Evolutionary conservation across 2,888 invertebrate genomes (phyloP).

Genomic region (Tenthredo livida): DNA sequence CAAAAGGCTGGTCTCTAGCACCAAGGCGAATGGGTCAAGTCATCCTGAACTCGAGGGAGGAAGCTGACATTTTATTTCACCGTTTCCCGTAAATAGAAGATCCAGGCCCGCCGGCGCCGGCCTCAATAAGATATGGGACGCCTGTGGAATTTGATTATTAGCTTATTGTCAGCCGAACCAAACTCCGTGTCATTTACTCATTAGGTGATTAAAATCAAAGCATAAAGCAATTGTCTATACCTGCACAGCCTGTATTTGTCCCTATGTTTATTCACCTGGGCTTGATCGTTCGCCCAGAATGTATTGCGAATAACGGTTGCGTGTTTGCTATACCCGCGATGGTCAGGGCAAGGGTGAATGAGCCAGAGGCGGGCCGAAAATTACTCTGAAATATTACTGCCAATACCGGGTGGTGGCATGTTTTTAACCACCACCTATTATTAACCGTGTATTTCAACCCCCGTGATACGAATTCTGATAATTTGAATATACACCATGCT

Average conservation of each 20-base stretch:
- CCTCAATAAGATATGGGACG: conserved; percentile 63
- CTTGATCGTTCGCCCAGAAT: background rate
- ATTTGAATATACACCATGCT: background rate
- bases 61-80: conserved; percentile 57
- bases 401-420: conserved; percentile 3
- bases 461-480: background rate
- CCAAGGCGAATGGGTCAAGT: conserved; percentile 1
- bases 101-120: conserved; percentile 34
- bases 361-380: conserved; percentile 19
- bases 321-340: background rate
- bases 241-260: background rate
- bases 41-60: conserved; percentile 53
- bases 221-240: background rate
- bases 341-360: conserved; percentile 13
- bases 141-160: conserved; percentile 65
- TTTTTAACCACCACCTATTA: background rate
- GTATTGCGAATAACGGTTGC: background rate
- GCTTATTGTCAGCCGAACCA: conserved; percentile 57
- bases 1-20: background rate
- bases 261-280: background rate
- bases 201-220: background rate
- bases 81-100: conserved; percentile 53
- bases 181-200: conserved; percentile 41
- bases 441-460: background rate
- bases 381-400: conserved; percentile 21